These are phyloP conservation scores for Rhodophaea formosa DNA, from an alignment of 2,888 invertebrate species.

Conservation along the genomic window DNA sequence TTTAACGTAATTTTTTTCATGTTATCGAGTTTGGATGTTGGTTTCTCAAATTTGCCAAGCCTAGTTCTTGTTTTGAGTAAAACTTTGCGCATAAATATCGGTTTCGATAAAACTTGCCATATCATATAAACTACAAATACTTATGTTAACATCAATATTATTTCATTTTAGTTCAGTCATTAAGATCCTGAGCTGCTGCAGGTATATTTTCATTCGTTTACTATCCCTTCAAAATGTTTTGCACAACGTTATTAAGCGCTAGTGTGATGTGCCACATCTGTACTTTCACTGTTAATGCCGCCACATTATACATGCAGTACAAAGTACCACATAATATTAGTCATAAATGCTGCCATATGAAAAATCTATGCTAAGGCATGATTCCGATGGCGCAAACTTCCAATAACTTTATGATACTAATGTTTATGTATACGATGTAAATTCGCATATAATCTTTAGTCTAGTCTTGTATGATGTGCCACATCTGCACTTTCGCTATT, in stretches of 20 bases:
- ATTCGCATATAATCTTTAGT: background rate
- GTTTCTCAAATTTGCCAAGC: too few relatives aligned
- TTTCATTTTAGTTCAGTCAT: too few relatives aligned
- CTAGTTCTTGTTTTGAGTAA: too few relatives aligned
- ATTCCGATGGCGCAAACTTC: slow-evolving; percentile 14
- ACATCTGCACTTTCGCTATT: background rate
- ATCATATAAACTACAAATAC: too few relatives aligned
- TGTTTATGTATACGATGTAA: background rate
- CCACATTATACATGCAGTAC: slow-evolving; percentile 64
- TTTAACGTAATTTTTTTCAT: too few relatives aligned
- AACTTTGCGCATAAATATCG: too few relatives aligned
- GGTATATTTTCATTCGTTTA: too few relatives aligned
- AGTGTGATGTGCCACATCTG: background rate
- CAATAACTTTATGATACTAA: background rate
- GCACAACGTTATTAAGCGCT: background rate
- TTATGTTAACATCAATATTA: too few relatives aligned
- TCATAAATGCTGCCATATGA: slow-evolving; percentile 51
- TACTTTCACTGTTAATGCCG: slow-evolving; percentile 6
- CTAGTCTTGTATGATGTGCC: background rate
- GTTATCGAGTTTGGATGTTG: too few relatives aligned
- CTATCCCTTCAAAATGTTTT: too few relatives aligned
- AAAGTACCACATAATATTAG: slow-evolving; percentile 69
- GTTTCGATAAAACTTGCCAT: too few relatives aligned
- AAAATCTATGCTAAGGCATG: slow-evolving; percentile 43
- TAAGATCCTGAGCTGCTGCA: too few relatives aligned